These are phyloP conservation scores for Iselma pallidipennis DNA, from an alignment of 2,888 invertebrate genomes.

Conservation along the genomic window DNA sequence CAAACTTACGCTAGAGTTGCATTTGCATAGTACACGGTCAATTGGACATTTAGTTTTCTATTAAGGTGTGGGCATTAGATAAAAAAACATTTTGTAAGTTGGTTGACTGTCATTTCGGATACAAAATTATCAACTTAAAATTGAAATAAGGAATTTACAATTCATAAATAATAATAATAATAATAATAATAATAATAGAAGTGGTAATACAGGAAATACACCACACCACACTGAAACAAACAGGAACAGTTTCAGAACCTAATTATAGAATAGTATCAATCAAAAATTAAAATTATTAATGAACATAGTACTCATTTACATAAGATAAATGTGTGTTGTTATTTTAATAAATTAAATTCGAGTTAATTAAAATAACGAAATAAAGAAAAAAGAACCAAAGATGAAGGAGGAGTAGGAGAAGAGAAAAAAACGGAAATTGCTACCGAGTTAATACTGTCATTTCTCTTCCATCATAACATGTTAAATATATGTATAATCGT, in stretches of 20 bases:
- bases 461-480: neutral
- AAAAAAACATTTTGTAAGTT: conserved; percentile 17
- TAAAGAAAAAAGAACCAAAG: no score
- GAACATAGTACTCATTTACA: neutral
- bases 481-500: neutral
- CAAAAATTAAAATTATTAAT: neutral
- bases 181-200: no score
- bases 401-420: no score
- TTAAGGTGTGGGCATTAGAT: conserved; percentile 23
- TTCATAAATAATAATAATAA: conserved; percentile 23
- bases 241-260: neutral
- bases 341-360: neutral
- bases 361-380: neutral
- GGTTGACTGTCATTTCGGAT: conserved; percentile 11
- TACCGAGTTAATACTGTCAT: neutral
- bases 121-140: conserved; percentile 10
- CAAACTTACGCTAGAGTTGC: conserved; percentile 41
- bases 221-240: neutral
- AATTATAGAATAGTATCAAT: neutral
- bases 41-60: conserved; percentile 2
- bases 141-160: conserved; percentile 11
- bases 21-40: conserved; percentile 45
- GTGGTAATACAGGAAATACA: conserved; percentile 15
- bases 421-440: neutral
- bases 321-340: neutral